phyloP scores from a whole-genome alignment of 2,797 vertebrate genomes.

The Eidolon dupreanum region DNA sequence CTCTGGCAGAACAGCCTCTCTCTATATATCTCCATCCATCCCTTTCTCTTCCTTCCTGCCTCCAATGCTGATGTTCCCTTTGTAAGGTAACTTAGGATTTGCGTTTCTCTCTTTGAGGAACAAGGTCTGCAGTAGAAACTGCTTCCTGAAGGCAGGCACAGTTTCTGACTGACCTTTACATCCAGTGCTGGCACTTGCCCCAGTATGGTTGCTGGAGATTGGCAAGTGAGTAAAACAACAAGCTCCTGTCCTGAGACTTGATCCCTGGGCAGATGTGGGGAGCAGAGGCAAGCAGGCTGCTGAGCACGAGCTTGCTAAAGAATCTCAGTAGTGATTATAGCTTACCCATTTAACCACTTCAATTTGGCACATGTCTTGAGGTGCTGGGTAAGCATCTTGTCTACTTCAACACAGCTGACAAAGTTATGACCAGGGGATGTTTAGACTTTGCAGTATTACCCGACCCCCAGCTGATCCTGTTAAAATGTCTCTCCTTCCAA shows the following conservation, averaged over 20 bases:
- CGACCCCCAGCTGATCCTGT: slow-evolving; percentile 70
- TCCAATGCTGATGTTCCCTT: not conserved
- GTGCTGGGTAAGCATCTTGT: slow-evolving; percentile 75
- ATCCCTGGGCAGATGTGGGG: not conserved
- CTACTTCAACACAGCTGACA: slow-evolving; percentile 69
- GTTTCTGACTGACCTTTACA: not conserved
- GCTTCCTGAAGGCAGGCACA: not conserved
- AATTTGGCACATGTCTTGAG: slow-evolving; percentile 47
- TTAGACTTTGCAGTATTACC: slow-evolving; percentile 71
- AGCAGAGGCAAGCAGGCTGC: not conserved
- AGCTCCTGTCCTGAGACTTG: not conserved
- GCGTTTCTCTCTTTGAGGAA: not conserved
- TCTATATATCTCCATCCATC: not conserved
- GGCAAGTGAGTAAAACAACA: fast-evolving
- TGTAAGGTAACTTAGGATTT: not conserved
- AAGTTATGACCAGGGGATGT: slow-evolving; percentile 53
- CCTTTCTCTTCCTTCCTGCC: not conserved
- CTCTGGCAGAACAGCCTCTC: not conserved
- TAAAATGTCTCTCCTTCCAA: slow-evolving; percentile 70
- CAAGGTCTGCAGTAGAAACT: not conserved
- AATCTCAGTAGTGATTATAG: not conserved
- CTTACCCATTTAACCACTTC: slow-evolving; percentile 25
- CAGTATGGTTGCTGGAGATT: not conserved
- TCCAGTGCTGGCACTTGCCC: not conserved
- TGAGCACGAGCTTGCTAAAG: not conserved